phyloP scores from a whole-genome alignment of 1,140 invertebrate species.

The Drosophila tristis region DNA sequence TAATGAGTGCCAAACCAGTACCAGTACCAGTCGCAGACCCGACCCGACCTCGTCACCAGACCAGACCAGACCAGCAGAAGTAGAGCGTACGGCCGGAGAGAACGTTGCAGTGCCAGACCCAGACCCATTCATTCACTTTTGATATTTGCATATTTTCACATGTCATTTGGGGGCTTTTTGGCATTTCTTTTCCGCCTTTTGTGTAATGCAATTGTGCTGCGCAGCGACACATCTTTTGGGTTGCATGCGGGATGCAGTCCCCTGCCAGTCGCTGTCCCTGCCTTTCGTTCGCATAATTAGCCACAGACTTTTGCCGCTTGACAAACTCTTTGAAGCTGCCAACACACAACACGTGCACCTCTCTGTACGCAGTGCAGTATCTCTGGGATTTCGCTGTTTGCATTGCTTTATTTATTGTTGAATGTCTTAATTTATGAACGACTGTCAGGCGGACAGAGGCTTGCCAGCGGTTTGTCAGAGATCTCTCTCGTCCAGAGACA shows the following conservation, averaged over 20 bases:
- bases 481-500: constrained; percentile 19
- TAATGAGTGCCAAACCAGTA: constrained; percentile 58
- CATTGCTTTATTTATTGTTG: constrained; percentile 72
- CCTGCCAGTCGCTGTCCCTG: neutral
- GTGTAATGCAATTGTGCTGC: constrained; percentile 62
- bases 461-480: constrained; percentile 38
- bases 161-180: constrained; percentile 72
- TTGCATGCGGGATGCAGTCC: constrained; percentile 8
- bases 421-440: constrained; percentile 80
- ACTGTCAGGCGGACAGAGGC: constrained; percentile 53
- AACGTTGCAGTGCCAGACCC: constrained; percentile 40
- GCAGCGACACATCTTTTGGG: too few species aligned
- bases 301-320: constrained; percentile 77
- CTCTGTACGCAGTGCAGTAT: neutral
- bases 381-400: constrained; percentile 32
- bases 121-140: constrained; percentile 76
- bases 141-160: constrained; percentile 83
- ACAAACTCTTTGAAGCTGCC: constrained; percentile 79
- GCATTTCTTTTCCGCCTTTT: constrained; percentile 73
- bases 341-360: constrained; percentile 49
- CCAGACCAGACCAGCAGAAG: constrained; percentile 41
- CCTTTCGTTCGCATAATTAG: constrained; percentile 69
- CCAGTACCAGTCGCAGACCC: constrained; percentile 5
- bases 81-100: constrained; percentile 10
- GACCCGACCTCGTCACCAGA: constrained; percentile 12